These are phyloP conservation scores for Macrocentrus cingulum DNA, from an alignment of 1,140 invertebrate genomes.

Conservation along the genomic window DNA sequence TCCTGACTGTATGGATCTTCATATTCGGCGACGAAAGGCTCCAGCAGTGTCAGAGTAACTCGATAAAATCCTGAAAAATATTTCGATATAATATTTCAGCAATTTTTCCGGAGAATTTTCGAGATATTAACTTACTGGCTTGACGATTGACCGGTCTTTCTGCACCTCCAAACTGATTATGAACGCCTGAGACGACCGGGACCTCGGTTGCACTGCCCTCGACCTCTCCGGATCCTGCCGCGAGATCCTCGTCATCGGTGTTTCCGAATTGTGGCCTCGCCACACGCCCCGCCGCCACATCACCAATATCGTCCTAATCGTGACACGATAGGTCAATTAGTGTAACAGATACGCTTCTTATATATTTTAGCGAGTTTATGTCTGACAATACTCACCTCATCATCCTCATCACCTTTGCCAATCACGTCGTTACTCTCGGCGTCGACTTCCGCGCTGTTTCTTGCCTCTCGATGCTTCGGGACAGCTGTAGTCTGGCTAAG, in stretches of 20 bases:
- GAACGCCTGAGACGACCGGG: background rate
- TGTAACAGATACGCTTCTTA: conserved; percentile 9
- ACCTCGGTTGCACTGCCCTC: conserved; percentile 40
- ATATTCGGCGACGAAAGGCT: conserved; percentile 46
- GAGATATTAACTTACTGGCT: conserved; percentile 32
- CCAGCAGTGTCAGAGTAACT: conserved; percentile 45
- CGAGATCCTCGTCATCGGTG: conserved; percentile 46
- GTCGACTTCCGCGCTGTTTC: conserved; percentile 13
- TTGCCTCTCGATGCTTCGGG: background rate
- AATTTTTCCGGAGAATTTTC: background rate
- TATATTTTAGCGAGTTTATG: background rate
- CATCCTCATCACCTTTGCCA: conserved; percentile 16
- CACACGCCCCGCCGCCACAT: conserved; percentile 24
- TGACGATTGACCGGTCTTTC: conserved; percentile 6
- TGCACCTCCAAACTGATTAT: background rate
- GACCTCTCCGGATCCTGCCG: conserved; percentile 39
- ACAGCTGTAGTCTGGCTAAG: background rate
- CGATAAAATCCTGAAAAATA: conserved; percentile 45
- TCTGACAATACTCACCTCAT: background rate
- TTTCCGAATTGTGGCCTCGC: conserved; percentile 24
- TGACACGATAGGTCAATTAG: background rate
- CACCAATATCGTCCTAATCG: conserved; percentile 29
- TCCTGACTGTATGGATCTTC: conserved; percentile 41
- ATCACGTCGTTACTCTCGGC: conserved; percentile 28
- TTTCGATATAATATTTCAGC: background rate